Evolutionary conservation across 2,888 invertebrate genomes (phyloP).

Genomic region (Caenorhabditis virilis): DNA sequence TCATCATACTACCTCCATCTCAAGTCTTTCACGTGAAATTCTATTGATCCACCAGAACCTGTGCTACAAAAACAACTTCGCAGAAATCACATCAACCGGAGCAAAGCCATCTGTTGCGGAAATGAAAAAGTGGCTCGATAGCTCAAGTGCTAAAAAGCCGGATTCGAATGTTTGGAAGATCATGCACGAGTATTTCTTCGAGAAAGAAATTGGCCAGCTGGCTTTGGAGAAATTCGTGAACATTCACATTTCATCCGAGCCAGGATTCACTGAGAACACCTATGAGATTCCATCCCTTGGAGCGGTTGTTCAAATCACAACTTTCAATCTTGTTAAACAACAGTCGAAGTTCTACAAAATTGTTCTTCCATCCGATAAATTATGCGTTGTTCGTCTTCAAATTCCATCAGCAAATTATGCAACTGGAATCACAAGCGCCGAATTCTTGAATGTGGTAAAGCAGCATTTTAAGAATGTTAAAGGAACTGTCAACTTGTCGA

Average conservation of each 20-base stretch:
- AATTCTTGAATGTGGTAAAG: constrained; percentile 20
- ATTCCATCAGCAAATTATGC: constrained; percentile 15
- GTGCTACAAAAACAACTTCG: constrained; percentile 33
- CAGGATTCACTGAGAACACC: constrained; percentile 41
- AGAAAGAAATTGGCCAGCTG: constrained; percentile 34
- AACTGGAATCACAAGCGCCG: constrained; percentile 13
- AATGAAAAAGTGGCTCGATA: constrained; percentile 23
- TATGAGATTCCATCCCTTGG: constrained; percentile 28
- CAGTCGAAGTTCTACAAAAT: constrained; percentile 29
- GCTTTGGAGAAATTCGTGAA: constrained; percentile 28
- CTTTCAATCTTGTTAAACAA: constrained; percentile 15
- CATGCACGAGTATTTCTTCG: constrained; percentile 66
- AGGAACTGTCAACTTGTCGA: constrained; percentile 24
- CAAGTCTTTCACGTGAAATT: constrained; percentile 42
- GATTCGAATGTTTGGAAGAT: constrained; percentile 42
- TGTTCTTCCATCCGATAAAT: constrained; percentile 23
- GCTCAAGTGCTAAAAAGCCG: constrained; percentile 12
- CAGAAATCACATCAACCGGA: constrained; percentile 17
- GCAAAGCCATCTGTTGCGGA: constrained; percentile 10
- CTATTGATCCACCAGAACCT: constrained; percentile 33
- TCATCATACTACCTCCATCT: constrained; percentile 52
- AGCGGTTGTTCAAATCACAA: constrained; percentile 16
- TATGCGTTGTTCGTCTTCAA: constrained; percentile 27
- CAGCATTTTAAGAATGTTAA: constrained; percentile 16
- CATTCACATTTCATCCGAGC: constrained; percentile 41